phyloP scores from a whole-genome alignment of 2,888 invertebrate species.

The Plagodis pulveraria region DNA sequence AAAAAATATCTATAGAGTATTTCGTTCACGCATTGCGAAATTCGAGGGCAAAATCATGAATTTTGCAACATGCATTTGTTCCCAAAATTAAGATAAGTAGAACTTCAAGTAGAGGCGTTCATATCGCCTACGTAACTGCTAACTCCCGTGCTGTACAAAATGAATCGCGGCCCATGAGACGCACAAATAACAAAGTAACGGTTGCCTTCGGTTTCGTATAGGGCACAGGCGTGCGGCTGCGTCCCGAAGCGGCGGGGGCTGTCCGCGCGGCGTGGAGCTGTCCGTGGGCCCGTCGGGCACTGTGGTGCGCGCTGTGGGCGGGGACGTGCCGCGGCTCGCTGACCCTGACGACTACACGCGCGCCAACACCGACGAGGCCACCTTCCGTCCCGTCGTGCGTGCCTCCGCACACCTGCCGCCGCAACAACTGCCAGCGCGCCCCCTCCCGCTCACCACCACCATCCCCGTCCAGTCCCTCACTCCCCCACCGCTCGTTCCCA shows the following conservation, averaged over 20 bases:
- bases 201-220: conserved; percentile 94
- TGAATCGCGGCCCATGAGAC: conserved; percentile 35
- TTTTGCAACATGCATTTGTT: too few species aligned
- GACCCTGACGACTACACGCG: conserved; percentile 72
- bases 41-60: too few species aligned
- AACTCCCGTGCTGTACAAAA: conserved; percentile 8
- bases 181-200: conserved; percentile 52
- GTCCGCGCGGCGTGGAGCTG: conserved; percentile 82
- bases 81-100: too few species aligned
- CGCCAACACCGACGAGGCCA: conserved; percentile 87
- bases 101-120: too few species aligned
- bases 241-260: conserved; percentile 61
- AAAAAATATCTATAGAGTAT: too few species aligned
- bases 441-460: conserved; percentile 67
- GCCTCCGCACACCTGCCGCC: conserved; percentile 70
- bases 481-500: conserved; percentile 36
- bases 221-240: conserved; percentile 72
- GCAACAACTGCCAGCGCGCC: conserved; percentile 56
- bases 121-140: too few species aligned
- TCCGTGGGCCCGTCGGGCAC: conserved; percentile 87
- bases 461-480: conserved; percentile 63
- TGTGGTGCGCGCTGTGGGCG: conserved; percentile 82
- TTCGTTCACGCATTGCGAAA: too few species aligned
- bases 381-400: conserved; percentile 88
- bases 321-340: conserved; percentile 65